Conservation (phyloP, 2,888 invertebrate species). For the Dermolepida albohirtum region DNA sequence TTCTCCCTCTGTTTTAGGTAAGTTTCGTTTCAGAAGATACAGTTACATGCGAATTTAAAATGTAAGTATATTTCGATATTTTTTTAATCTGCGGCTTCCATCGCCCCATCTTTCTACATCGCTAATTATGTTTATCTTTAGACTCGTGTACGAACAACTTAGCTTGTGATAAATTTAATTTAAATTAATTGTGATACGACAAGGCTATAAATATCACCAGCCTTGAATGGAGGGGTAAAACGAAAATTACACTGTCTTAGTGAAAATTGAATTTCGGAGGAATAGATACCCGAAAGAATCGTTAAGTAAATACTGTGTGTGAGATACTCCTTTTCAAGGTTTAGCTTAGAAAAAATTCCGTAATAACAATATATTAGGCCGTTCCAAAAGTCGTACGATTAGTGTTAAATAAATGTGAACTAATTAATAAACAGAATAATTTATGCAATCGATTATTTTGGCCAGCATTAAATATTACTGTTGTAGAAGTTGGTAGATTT, state of each 20-base stretch:
- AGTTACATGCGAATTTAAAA: slow-evolving; percentile 9
- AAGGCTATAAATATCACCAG: slow-evolving; percentile 14
- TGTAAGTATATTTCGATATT: slow-evolving; percentile 24
- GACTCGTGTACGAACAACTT: slow-evolving; percentile 40
- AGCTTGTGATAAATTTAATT: slow-evolving; percentile 43
- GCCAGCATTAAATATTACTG: too few species aligned
- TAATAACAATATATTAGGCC: too few species aligned
- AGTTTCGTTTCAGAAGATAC: neutral
- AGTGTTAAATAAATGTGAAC: too few species aligned
- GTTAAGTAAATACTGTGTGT: too few species aligned
- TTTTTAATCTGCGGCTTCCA: slow-evolving; percentile 15
- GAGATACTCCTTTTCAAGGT: too few species aligned
- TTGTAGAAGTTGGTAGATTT: too few species aligned
- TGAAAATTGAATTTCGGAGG: too few species aligned
- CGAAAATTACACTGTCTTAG: neutral
- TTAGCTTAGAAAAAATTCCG: too few species aligned
- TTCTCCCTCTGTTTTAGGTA: slow-evolving; percentile 6
- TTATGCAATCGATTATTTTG: too few species aligned
- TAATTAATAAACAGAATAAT: too few species aligned
- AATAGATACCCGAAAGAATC: too few species aligned
- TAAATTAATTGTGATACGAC: slow-evolving; percentile 41
- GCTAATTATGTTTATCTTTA: slow-evolving; percentile 42
- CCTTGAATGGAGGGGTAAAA: neutral
- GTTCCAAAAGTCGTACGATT: too few species aligned
- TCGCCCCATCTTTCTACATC: slow-evolving; percentile 19